phyloP scores from a whole-genome alignment of 2,113 vertebrate species.

The Carassius gibelio region DNA sequence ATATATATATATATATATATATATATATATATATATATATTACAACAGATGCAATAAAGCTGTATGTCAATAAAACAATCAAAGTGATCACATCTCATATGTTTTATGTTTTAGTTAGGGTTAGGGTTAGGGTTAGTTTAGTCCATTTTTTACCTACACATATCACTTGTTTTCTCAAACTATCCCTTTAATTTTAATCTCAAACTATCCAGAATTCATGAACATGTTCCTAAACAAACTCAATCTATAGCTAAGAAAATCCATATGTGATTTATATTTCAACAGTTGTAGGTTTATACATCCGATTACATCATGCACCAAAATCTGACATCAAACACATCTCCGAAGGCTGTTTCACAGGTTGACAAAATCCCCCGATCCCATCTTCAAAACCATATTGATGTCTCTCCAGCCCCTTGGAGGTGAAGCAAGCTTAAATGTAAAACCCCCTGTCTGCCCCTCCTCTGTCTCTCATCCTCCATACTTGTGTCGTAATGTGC shows the following conservation, averaged over 20 bases:
- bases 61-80: too few relatives aligned
- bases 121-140: too few relatives aligned
- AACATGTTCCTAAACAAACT: too few relatives aligned
- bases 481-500: not conserved
- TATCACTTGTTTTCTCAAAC: too few relatives aligned
- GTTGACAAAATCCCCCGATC: constrained; percentile 34
- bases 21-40: too few relatives aligned
- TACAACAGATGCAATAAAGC: too few relatives aligned
- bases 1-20: too few relatives aligned
- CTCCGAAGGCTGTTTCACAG: constrained; percentile 2
- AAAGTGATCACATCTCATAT: too few relatives aligned
- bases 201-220: not conserved
- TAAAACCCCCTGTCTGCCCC: constrained; percentile 16
- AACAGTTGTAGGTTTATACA: not conserved
- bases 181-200: too few relatives aligned
- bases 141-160: too few relatives aligned
- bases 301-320: constrained; percentile 19
- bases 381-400: constrained; percentile 13
- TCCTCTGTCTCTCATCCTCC: not conserved
- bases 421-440: constrained; percentile 41
- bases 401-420: constrained; percentile 31
- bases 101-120: too few relatives aligned
- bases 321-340: constrained; percentile 9
- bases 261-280: not conserved
- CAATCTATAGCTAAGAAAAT: not conserved